These are phyloP conservation scores for Escarpia spicata DNA, from an alignment of 2,888 invertebrate species.

Conservation along the genomic window DNA sequence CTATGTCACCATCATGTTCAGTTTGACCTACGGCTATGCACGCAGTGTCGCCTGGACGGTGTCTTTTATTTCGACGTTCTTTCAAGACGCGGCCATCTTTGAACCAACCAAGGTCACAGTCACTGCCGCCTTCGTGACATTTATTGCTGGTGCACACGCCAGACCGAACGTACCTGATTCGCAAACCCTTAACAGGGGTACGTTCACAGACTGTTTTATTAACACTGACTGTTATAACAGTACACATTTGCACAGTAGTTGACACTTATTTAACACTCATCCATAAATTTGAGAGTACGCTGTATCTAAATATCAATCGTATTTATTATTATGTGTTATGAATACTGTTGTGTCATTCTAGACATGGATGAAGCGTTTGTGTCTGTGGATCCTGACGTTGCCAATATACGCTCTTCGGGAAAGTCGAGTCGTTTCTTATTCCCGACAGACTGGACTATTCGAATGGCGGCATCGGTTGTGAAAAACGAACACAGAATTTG, in stretches of 20 bases:
- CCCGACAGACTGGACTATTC: neutral
- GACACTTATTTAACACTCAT: neutral
- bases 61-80: conserved; percentile 47
- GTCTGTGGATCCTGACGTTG: neutral
- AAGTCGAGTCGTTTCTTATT: neutral
- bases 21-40: conserved; percentile 54
- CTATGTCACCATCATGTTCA: conserved; percentile 57
- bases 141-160: neutral
- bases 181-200: neutral
- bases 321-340: neutral
- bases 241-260: neutral
- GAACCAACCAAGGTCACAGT: neutral
- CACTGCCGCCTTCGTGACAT: neutral
- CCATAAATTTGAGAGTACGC: too few species aligned
- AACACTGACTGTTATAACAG: neutral
- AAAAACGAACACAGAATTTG: neutral
- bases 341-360: neutral
- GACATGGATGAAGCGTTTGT: neutral
- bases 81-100: neutral
- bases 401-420: neutral
- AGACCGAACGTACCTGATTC: neutral
- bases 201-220: neutral
- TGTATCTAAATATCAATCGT: neutral
- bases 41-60: conserved; percentile 53
- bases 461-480: neutral